These are phyloP conservation scores for Anas georgica DNA, from an alignment of 2,797 vertebrate genomes.

Conservation along the genomic window DNA sequence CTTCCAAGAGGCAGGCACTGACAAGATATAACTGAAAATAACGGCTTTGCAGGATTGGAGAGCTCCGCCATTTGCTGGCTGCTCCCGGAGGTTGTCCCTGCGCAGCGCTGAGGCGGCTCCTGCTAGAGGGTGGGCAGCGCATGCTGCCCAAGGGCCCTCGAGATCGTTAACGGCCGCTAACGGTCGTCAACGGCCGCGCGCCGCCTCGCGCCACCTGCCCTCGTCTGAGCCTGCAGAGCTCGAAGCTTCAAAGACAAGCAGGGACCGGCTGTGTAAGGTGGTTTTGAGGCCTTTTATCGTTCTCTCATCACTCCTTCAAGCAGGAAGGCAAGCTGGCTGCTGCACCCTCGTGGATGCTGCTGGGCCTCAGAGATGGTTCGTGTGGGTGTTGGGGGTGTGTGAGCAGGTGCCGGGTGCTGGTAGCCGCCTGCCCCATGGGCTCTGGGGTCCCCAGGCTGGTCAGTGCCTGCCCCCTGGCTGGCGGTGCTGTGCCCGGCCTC, in stretches of 20 bases:
- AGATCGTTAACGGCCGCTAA: too few relatives aligned
- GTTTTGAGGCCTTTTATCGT: rapidly evolving
- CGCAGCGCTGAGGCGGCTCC: too few relatives aligned
- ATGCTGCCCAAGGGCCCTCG: not conserved
- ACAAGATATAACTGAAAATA: rapidly evolving
- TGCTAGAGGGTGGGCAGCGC: not conserved
- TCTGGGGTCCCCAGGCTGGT: not conserved
- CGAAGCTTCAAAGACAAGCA: rapidly evolving
- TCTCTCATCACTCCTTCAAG: too few relatives aligned
- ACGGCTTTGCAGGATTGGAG: too few relatives aligned
- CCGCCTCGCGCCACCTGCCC: rapidly evolving
- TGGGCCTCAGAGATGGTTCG: rapidly evolving
- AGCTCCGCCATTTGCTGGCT: too few relatives aligned
- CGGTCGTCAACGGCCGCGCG: too few relatives aligned
- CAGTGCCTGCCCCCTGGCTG: not conserved
- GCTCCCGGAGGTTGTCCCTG: too few relatives aligned
- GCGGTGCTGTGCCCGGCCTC: not conserved
- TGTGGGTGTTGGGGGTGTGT: not conserved
- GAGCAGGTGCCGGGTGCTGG: rapidly evolving
- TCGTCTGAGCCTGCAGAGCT: rapidly evolving
- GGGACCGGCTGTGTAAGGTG: rapidly evolving
- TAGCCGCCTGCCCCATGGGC: not conserved
- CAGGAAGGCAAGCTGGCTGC: not conserved
- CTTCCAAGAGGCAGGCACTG: not conserved
- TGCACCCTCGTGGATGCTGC: rapidly evolving